Evolutionary conservation across 2,797 vertebrate genomes (phyloP), one percentile per base, ranked within the genome.

Genomic region (Semaprochilodus insignis): DNA sequence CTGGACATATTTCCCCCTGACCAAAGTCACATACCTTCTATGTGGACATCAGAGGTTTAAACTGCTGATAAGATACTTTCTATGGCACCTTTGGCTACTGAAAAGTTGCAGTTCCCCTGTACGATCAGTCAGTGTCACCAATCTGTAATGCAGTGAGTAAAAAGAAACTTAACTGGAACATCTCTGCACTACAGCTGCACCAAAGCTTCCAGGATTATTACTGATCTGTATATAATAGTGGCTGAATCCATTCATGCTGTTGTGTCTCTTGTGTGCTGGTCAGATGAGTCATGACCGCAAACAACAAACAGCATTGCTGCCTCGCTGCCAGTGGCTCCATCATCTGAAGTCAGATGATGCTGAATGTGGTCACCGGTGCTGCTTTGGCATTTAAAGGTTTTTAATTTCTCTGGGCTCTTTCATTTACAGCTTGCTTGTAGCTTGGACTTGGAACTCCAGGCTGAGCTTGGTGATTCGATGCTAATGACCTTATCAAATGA

Each of bases 351-450:
- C 66, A 34, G 73, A 71, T 57, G 77, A 78, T 59, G 77, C 21
- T 75, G 74, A 51, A 69, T 14, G 8, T 70, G 48, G 25, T 31
- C 27, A 34, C 27, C 62, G 52, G 65, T 16, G 36, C 60, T 36
- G 72, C 19, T 83, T 83, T 85, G 77, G 54, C 77, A 81, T 86
- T 88, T 88, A 86, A 86, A 84, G 63, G 82, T 81, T 88, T 78
- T 48, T 51, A 23, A 79, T 54, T 34, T 67, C 65, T 83, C 27
- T 59, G 44, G 82, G 74, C 59, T 69, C 21, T 80, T 80, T 59
- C 59, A 77, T 51, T 66, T 40, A 73, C 62, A n/a, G 57, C 31
- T 77, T 70, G 44, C 62, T 80, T 84, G n/a, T 19, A 34, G 40
- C 65, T 31, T 31, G 73, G 62, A 65, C 69, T 52, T 17, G 27